Conservation (phyloP, 2,888 invertebrate genomes). For the Ophion costatus region DNA sequence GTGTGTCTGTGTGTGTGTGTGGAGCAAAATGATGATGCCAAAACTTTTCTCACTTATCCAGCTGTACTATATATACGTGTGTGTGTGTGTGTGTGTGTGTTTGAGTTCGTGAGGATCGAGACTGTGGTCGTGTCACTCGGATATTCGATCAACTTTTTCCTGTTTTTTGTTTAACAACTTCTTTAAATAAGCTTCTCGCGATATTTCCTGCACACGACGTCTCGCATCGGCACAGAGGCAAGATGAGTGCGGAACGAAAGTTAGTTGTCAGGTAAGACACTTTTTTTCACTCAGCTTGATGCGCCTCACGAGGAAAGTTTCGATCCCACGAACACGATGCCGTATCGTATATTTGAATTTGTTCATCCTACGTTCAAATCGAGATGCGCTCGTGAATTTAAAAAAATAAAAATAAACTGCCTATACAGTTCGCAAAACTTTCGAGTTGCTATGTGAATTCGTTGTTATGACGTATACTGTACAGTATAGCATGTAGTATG, state of each 20-base stretch:
- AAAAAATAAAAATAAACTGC: neutral
- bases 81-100: constrained; percentile 2
- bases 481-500: neutral
- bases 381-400: constrained; percentile 15
- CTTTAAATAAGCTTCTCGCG: neutral
- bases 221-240: neutral
- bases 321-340: constrained; percentile 19
- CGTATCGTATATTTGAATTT: constrained; percentile 5
- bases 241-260: neutral
- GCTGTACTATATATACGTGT: neutral
- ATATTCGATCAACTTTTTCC: constrained; percentile 8
- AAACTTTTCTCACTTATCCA: constrained; percentile 36
- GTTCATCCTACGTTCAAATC: constrained; percentile 4
- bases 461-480: constrained; percentile 50
- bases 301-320: constrained; percentile 15
- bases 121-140: constrained; percentile 4
- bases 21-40: constrained; percentile 15
- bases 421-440: constrained; percentile 1
- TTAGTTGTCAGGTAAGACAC: neutral
- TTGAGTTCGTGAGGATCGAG: constrained; percentile 24
- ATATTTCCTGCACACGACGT: neutral
- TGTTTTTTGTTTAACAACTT: neutral
- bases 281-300: neutral
- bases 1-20: neutral
- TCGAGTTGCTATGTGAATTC: constrained; percentile 45